A percentile compares a stretch with the other conserved stretches of the same genome.
These are phyloP conservation scores for Equus quagga DNA, from an alignment of 2,113 vertebrate genomes.

Conservation along the genomic window DNA sequence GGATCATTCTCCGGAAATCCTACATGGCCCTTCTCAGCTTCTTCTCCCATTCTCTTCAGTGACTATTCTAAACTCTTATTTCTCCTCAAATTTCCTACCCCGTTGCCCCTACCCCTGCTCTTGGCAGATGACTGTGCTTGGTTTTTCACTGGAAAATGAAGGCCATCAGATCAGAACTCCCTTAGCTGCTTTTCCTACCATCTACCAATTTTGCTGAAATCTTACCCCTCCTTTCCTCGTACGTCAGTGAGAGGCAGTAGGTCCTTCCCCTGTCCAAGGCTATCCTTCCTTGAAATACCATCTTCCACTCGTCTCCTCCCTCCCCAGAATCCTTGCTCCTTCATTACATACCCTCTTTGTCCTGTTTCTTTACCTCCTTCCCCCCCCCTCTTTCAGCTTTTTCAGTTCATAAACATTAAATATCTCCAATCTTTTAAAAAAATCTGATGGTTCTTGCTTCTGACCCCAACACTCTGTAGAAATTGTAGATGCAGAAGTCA, in stretches of 20 bases:
- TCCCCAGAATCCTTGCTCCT: background rate
- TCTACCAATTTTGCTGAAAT: constrained; percentile 12
- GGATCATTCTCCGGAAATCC: background rate
- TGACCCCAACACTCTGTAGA: background rate
- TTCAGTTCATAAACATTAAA: background rate
- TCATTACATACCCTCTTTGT: background rate
- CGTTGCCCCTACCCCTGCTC: background rate
- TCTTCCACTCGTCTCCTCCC: background rate
- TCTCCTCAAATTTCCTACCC: constrained; percentile 7
- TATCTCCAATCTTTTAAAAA: background rate
- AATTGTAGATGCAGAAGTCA: constrained; percentile 17
- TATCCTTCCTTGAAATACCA: background rate
- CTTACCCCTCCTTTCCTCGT: background rate
- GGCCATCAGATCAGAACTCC: background rate
- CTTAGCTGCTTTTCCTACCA: background rate
- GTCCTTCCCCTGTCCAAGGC: background rate
- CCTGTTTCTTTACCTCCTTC: background rate
- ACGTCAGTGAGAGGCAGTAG: background rate
- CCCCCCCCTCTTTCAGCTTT: background rate
- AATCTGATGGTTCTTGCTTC: background rate
- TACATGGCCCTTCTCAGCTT: background rate
- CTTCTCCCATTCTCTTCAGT: background rate
- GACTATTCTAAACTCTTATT: background rate
- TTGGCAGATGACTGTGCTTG: background rate
- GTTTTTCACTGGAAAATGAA: constrained; percentile 6